These are phyloP conservation scores for Xyrauchen texanus DNA, from an alignment of 2,113 vertebrate species.

Conservation along the genomic window DNA sequence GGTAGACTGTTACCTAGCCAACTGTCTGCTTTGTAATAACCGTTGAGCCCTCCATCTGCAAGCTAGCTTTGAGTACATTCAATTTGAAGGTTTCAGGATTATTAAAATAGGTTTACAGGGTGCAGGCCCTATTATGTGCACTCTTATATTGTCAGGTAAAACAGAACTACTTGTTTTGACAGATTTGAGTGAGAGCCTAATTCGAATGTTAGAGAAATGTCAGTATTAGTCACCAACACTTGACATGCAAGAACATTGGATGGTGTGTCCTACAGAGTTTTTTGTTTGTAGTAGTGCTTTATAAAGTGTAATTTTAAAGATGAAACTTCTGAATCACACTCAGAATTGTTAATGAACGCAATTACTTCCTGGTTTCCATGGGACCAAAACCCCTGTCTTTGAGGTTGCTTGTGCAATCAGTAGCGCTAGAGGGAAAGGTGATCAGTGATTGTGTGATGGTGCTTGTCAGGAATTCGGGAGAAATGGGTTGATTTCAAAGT, in stretches of 20 bases:
- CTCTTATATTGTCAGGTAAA: slow-evolving; percentile 16
- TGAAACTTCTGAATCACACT: no score
- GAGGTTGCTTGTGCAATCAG: no score
- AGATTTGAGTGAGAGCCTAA: not conserved
- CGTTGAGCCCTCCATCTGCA: slow-evolving; percentile 24
- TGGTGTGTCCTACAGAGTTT: not conserved
- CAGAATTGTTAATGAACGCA: no score
- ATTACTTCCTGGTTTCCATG: no score
- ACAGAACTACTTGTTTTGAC: not conserved
- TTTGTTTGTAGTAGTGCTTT: no score
- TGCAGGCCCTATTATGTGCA: not conserved
- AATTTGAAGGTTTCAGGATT: not conserved
- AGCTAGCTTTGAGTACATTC: not conserved
- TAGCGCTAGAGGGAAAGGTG: no score
- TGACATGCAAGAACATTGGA: not conserved
- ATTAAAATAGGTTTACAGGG: not conserved
- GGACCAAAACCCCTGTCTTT: no score
- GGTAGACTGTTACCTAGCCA: slow-evolving; percentile 39
- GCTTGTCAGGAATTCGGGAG: no score
- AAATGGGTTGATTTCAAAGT: no score
- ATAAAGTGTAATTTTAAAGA: no score
- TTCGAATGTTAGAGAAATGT: slow-evolving; percentile 5
- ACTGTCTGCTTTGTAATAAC: slow-evolving; percentile 40
- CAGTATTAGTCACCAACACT: not conserved
- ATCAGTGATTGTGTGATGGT: no score